These are phyloP conservation scores for Lethocerus indicus DNA, from an alignment of 1,140 invertebrate genomes.

Conservation along the genomic window DNA sequence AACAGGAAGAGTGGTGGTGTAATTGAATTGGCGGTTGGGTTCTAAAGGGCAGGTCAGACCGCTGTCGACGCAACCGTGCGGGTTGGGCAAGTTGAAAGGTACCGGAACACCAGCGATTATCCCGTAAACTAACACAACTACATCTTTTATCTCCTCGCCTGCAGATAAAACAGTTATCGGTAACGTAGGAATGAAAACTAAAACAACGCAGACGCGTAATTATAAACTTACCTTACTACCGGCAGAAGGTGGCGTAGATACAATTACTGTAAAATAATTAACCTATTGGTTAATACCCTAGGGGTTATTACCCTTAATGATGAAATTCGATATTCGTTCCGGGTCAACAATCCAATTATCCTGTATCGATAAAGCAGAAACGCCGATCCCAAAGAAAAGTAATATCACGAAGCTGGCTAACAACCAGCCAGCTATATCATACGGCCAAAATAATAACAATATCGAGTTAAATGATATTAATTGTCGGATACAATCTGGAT, in stretches of 20 bases:
- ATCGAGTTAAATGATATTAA: too few species aligned
- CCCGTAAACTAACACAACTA: constrained; percentile 3
- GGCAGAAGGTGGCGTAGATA: neutral
- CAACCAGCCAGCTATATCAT: too few species aligned
- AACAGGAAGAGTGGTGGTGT: constrained; percentile 4
- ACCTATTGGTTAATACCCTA: too few species aligned
- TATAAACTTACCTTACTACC: neutral
- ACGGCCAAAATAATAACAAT: too few species aligned
- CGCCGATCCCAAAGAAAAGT: too few species aligned
- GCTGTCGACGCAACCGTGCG: constrained; percentile 5
- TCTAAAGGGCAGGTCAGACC: constrained; percentile 5
- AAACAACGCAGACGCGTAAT: neutral
- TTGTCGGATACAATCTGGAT: too few species aligned
- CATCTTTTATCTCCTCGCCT: neutral
- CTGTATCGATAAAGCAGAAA: too few species aligned
- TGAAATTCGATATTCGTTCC: too few species aligned
- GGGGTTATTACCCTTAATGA: too few species aligned
- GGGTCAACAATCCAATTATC: too few species aligned
- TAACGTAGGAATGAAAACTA: neutral
- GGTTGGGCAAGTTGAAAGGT: constrained; percentile 6
- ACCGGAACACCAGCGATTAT: constrained; percentile 3
- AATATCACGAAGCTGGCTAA: too few species aligned
- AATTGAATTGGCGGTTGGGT: neutral
- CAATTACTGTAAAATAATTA: too few species aligned
- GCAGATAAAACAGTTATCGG: neutral